A percentile compares a stretch with the other conserved stretches of the same genome.
phyloP scores from a whole-genome alignment of 1,140 invertebrate species.

The Anoplophora glabripennis region DNA sequence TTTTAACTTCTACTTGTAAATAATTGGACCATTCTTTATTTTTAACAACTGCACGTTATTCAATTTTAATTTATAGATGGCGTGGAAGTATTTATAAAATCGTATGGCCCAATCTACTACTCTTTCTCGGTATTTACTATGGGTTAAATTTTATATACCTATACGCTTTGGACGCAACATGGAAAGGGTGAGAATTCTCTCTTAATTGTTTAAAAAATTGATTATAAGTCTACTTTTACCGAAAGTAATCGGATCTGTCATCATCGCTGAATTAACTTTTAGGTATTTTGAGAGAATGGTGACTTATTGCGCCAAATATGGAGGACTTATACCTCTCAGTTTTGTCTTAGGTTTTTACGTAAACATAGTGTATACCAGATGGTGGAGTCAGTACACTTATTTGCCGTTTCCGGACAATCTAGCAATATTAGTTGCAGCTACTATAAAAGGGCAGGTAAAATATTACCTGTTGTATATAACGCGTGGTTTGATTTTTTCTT shows the following conservation, averaged over 20 bases:
- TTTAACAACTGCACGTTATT: neutral
- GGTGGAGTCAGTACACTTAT: constrained; percentile 86
- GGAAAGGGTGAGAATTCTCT: constrained; percentile 56
- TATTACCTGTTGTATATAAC: neutral
- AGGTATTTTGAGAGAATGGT: constrained; percentile 65
- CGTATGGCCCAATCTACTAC: constrained; percentile 65
- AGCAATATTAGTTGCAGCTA: constrained; percentile 51
- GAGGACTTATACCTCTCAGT: constrained; percentile 66
- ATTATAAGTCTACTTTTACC: constrained; percentile 1
- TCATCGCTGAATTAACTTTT: constrained; percentile 26
- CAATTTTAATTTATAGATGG: constrained; percentile 56
- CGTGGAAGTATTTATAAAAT: constrained; percentile 71
- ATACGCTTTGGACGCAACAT: constrained; percentile 52
- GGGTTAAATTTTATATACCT: constrained; percentile 59
- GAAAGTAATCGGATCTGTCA: neutral
- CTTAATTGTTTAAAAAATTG: constrained; percentile 3
- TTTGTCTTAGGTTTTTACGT: constrained; percentile 76
- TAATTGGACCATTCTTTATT: neutral
- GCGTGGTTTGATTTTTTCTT: too few species aligned
- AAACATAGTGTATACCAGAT: constrained; percentile 85
- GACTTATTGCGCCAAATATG: constrained; percentile 65
- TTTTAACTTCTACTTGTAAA: neutral
- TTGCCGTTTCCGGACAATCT: constrained; percentile 58
- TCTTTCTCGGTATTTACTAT: constrained; percentile 64
- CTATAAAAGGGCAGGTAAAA: constrained; percentile 50